Evolutionary conservation across 2,797 vertebrate genomes (phyloP).

Genomic region (Acestrorhynchus altus): DNA sequence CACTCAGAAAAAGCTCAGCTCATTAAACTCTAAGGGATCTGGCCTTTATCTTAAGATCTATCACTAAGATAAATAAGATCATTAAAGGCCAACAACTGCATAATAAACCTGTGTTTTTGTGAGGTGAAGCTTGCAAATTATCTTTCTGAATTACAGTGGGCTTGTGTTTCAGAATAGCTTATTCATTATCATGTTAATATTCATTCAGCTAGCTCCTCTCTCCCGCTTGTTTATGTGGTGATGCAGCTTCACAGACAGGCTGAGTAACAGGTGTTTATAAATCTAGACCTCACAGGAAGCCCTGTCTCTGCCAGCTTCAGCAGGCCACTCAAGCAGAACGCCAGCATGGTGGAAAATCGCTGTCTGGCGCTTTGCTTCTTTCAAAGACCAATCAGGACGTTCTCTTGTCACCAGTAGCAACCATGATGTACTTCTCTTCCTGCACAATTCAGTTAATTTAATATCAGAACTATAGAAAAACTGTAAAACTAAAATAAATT

Average conservation of each 20-base stretch:
- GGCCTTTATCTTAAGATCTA: no score
- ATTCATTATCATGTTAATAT: not conserved
- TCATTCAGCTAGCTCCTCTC: slow-evolving; percentile 24
- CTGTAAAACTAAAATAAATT: no score
- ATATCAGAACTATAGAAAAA: not conserved
- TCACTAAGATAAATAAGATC: no score
- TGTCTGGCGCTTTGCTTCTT: slow-evolving; percentile 41
- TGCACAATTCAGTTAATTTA: no score
- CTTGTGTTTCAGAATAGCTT: not conserved
- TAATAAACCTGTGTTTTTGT: not conserved
- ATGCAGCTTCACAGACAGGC: slow-evolving; percentile 31
- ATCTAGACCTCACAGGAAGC: slow-evolving; percentile 51
- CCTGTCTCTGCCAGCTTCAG: slow-evolving; percentile 30
- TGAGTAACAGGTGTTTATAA: slow-evolving; percentile 53
- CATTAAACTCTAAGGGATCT: no score
- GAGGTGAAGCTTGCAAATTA: not conserved
- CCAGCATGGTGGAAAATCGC: slow-evolving; percentile 40
- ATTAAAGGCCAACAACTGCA: not conserved
- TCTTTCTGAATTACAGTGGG: not conserved
- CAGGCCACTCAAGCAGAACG: slow-evolving; percentile 40
- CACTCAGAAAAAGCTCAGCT: no score
- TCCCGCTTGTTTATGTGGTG: slow-evolving; percentile 20
- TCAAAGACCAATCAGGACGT: slow-evolving; percentile 28
- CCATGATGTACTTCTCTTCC: slow-evolving; percentile 1
- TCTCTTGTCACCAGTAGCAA: slow-evolving; percentile 45